phyloP scores from a whole-genome alignment of 1,140 invertebrate genomes.

The Scaptomyza montana region DNA sequence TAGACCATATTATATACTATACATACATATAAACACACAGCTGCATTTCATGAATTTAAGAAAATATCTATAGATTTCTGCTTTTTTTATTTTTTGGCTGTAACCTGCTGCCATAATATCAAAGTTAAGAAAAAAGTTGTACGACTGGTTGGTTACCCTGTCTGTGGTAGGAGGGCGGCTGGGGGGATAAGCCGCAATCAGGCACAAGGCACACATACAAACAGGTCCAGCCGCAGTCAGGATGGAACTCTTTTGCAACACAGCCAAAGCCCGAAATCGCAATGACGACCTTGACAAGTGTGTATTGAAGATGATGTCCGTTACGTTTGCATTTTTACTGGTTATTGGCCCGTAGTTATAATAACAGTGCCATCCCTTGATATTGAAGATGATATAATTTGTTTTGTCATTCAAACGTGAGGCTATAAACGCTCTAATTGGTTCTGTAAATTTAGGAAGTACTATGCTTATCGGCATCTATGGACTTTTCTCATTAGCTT shows the following conservation, averaged over 20 bases:
- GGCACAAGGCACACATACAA: not conserved
- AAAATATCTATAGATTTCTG: constrained; percentile 2
- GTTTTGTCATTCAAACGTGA: constrained; percentile 19
- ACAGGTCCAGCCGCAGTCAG: not conserved
- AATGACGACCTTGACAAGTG: constrained; percentile 56
- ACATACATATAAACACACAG: constrained; percentile 26
- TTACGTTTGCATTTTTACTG: constrained; percentile 53
- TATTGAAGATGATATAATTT: constrained; percentile 61
- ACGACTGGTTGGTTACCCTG: constrained; percentile 53
- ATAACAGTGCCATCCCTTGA: constrained; percentile 47
- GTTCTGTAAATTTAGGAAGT: constrained; percentile 61
- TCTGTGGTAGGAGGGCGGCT: not conserved
- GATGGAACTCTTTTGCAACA: constrained; percentile 14
- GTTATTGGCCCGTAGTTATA: constrained; percentile 41
- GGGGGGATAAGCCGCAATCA: not conserved
- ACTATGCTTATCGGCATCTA: not conserved
- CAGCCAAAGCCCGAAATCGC: not conserved
- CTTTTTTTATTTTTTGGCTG: constrained; percentile 45
- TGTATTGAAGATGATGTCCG: constrained; percentile 40
- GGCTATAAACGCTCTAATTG: constrained; percentile 56
- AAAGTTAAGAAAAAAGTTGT: constrained; percentile 59
- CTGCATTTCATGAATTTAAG: constrained; percentile 47
- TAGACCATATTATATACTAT: constrained; percentile 12
- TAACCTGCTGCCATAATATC: constrained; percentile 61
- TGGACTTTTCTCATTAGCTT: constrained; percentile 47